A percentile compares a stretch with the other conserved stretches of the same genome.
Evolutionary conservation across 2,797 vertebrate genomes (phyloP).

Genomic region (Parauchenoglanis ngamensis): DNA sequence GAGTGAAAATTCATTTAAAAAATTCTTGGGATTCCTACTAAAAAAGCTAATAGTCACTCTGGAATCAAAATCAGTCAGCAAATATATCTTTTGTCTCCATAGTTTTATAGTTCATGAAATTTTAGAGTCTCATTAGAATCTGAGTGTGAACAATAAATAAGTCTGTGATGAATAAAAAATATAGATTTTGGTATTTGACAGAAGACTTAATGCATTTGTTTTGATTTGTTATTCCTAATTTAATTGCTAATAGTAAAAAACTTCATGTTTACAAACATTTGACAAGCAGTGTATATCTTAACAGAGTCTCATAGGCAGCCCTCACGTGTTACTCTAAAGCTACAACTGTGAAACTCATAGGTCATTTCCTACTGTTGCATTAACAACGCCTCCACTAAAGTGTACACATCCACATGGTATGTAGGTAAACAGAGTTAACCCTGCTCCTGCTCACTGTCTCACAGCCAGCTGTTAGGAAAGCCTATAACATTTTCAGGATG

Average conservation of each 20-base stretch:
- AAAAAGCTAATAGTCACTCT: background rate
- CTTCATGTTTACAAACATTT: background rate
- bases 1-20: background rate
- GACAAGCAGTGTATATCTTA: background rate
- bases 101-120: background rate
- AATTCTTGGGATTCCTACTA: background rate
- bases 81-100: background rate
- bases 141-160: background rate
- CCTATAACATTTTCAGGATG: background rate
- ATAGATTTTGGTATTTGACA: background rate
- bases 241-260: background rate
- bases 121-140: background rate
- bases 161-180: too few relatives aligned
- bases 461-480: background rate
- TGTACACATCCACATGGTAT: conserved; percentile 15
- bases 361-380: conserved; percentile 1
- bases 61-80: background rate
- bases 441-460: background rate
- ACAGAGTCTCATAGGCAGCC: background rate
- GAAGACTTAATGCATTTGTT: background rate
- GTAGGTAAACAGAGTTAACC: conserved; percentile 5
- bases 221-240: background rate
- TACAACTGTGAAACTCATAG: background rate
- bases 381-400: background rate
- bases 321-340: background rate